These are phyloP conservation scores for Dendroctonus valens DNA, from an alignment of 1,140 invertebrate genomes.

Conservation along the genomic window DNA sequence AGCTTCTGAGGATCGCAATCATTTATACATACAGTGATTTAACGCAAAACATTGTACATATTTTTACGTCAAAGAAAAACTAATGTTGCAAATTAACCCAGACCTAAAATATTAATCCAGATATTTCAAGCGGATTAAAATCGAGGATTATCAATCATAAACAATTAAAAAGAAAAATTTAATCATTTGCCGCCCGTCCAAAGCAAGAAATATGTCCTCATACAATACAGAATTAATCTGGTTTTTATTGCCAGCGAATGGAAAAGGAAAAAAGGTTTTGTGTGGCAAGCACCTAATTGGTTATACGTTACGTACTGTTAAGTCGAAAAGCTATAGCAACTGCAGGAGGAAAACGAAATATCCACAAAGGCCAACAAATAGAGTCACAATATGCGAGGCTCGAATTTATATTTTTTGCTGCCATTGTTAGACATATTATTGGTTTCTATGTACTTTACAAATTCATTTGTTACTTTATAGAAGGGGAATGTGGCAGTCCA, in stretches of 20 bases:
- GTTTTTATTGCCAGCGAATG: constrained; percentile 9
- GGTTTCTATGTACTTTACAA: neutral
- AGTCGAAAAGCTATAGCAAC: neutral
- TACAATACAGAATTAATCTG: neutral
- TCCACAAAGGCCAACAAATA: neutral
- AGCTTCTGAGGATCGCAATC: too few species aligned
- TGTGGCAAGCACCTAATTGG: neutral
- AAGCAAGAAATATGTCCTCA: constrained; percentile 2
- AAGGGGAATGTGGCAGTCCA: neutral
- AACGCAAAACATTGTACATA: too few species aligned
- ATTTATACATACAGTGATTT: too few species aligned
- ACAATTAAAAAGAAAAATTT: too few species aligned
- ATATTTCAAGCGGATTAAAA: too few species aligned
- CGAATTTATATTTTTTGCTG: too few species aligned
- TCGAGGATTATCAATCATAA: too few species aligned
- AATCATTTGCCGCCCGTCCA: too few species aligned
- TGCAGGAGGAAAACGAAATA: constrained; percentile 9
- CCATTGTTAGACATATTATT: neutral
- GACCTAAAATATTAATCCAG: too few species aligned
- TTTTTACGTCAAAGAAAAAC: too few species aligned
- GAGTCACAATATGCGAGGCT: too few species aligned
- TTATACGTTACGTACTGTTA: constrained; percentile 14
- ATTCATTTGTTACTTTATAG: neutral
- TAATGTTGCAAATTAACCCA: too few species aligned
- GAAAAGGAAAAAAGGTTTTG: neutral